Conservation (phyloP, 2,113 vertebrate genomes). For the Corythornis cristatus region DNA sequence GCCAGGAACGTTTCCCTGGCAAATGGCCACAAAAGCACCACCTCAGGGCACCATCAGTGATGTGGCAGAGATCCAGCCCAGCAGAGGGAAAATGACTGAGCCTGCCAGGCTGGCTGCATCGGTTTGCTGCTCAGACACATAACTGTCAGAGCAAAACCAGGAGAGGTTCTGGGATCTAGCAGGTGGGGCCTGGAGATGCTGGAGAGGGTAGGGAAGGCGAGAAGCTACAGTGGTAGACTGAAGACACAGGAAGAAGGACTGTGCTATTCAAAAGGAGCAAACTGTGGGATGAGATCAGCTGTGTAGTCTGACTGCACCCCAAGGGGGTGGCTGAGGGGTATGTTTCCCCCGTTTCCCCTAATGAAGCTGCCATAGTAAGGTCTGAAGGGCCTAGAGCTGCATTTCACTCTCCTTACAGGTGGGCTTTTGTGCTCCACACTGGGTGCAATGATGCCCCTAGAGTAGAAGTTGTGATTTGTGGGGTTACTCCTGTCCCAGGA, state of each 20-base stretch:
- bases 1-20: not conserved
- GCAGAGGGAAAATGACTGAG: not conserved
- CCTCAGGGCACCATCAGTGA: not conserved
- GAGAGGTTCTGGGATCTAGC: not conserved
- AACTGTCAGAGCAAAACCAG: not conserved
- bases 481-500: not conserved
- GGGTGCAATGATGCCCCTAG: not conserved
- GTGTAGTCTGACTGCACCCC: not conserved
- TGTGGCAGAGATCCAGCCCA: not conserved
- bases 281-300: not conserved
- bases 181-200: not conserved
- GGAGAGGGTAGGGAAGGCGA: not conserved
- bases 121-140: not conserved
- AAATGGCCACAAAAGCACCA: not conserved
- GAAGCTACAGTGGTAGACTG: not conserved
- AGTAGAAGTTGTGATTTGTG: not conserved
- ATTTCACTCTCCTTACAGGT: not conserved
- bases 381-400: not conserved
- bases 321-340: not conserved
- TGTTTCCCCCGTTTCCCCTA: fast-evolving
- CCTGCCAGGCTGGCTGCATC: not conserved
- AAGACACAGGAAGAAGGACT: not conserved
- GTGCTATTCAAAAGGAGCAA: not conserved
- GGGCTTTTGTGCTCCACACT: not conserved
- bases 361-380: not conserved